phyloP scores from a whole-genome alignment of 2,888 invertebrate genomes.

The Stegophylla sp. region DNA sequence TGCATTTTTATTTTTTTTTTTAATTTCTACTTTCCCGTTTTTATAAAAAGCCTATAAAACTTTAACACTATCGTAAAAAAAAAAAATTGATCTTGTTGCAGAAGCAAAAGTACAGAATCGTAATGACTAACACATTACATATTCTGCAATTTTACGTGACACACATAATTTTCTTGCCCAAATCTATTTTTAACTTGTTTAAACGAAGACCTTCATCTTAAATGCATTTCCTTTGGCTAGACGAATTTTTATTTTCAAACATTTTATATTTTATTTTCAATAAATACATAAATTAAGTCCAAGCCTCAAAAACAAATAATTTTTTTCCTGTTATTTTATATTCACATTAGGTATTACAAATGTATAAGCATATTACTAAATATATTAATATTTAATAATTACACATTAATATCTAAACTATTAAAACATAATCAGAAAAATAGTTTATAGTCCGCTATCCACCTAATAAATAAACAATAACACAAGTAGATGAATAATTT shows the following conservation, averaged over 20 bases:
- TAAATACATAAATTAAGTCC: not conserved
- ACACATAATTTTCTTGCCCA: constrained; percentile 5
- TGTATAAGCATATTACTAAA: too few species aligned
- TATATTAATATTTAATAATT: too few species aligned
- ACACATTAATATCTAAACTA: too few species aligned
- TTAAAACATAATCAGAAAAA: too few species aligned
- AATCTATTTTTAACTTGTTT: constrained; percentile 32
- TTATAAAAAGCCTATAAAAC: not conserved
- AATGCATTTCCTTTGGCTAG: not conserved
- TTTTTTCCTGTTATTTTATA: too few species aligned
- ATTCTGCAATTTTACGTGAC: constrained; percentile 38
- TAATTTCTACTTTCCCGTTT: too few species aligned
- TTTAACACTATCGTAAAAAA: not conserved
- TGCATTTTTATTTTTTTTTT: too few species aligned
- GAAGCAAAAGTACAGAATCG: not conserved
- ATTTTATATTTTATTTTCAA: constrained; percentile 31
- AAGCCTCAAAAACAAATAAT: too few species aligned
- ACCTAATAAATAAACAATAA: too few species aligned
- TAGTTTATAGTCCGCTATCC: not conserved
- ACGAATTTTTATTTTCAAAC: too few species aligned
- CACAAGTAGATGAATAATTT: not conserved
- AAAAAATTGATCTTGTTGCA: too few species aligned
- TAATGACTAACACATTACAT: constrained; percentile 5
- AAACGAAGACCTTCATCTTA: constrained; percentile 22
- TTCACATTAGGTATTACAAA: too few species aligned